phyloP scores from a whole-genome alignment of 1,140 invertebrate genomes.

The Dendrolimus punctatus region DNA sequence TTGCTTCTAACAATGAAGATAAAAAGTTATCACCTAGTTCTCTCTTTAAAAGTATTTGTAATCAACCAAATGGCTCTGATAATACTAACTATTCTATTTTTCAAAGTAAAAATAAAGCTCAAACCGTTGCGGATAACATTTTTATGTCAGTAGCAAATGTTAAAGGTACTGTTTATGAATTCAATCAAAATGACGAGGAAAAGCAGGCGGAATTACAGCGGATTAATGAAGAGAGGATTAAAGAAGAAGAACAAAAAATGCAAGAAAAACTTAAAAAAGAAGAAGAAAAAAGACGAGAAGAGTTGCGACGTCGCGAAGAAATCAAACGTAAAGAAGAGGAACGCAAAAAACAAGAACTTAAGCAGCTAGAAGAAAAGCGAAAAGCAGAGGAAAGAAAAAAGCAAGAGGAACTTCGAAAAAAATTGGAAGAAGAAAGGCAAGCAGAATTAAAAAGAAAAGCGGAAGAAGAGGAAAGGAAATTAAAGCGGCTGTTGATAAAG shows the following conservation, averaged over 20 bases:
- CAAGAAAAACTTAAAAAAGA: slow-evolving; percentile 20
- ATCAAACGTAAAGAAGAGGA: slow-evolving; percentile 24
- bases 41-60: slow-evolving; percentile 44
- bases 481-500: slow-evolving; percentile 50
- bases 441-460: slow-evolving; percentile 46
- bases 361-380: slow-evolving; percentile 35
- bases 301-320: slow-evolving; percentile 16
- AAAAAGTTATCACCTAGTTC: slow-evolving; percentile 42
- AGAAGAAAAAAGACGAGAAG: slow-evolving; percentile 12
- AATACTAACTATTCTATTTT: slow-evolving; percentile 41
- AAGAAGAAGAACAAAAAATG: slow-evolving; percentile 20
- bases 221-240: slow-evolving; percentile 19
- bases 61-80: slow-evolving; percentile 22
- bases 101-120: slow-evolving; percentile 49
- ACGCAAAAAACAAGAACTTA: slow-evolving; percentile 22
- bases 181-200: slow-evolving; percentile 28
- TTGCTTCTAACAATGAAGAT: neutral
- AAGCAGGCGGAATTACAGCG: slow-evolving; percentile 15
- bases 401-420: slow-evolving; percentile 55
- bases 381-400: slow-evolving; percentile 42
- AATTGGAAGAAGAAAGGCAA: slow-evolving; percentile 53
- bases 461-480: slow-evolving; percentile 53
- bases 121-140: slow-evolving; percentile 43
- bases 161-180: slow-evolving; percentile 39
- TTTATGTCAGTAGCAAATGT: slow-evolving; percentile 33